Evolutionary conservation across 2,888 invertebrate genomes (phyloP).

Genomic region (Phania funesta): DNA sequence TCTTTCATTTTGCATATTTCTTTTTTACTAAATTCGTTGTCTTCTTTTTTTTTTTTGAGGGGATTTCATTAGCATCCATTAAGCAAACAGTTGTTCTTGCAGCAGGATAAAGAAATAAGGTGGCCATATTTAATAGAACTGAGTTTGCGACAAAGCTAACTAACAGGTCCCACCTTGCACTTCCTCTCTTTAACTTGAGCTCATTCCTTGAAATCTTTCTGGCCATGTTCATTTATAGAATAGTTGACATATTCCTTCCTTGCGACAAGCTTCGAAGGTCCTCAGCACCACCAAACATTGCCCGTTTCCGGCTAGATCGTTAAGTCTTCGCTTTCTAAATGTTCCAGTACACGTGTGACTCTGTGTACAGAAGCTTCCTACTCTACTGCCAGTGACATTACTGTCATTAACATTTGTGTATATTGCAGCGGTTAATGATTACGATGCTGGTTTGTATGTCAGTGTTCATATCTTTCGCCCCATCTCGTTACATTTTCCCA

Average conservation of each 20-base stretch:
- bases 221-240: too few relatives aligned
- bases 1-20: background rate
- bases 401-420: slow-evolving; percentile 60
- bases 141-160: too few relatives aligned
- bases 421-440: slow-evolving; percentile 55
- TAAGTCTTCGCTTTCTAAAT: background rate
- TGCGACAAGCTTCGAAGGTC: background rate
- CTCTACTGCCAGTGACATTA: slow-evolving; percentile 56
- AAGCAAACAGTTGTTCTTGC: background rate
- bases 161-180: too few relatives aligned
- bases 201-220: too few relatives aligned
- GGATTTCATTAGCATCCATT: slow-evolving; percentile 38
- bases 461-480: slow-evolving; percentile 4
- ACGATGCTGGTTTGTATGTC: slow-evolving; percentile 33
- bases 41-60: slow-evolving; percentile 1
- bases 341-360: background rate
- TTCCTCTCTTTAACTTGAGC: too few relatives aligned
- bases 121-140: background rate
- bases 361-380: background rate
- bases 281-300: background rate
- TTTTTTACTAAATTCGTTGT: background rate
- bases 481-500: background rate
- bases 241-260: too few relatives aligned
- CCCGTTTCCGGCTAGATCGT: slow-evolving; percentile 4
- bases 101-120: background rate